Evolutionary conservation across 2,797 vertebrate genomes (phyloP), one percentile per base, ranked within the genome.

Genomic region (Acanthurus lineatus): DNA sequence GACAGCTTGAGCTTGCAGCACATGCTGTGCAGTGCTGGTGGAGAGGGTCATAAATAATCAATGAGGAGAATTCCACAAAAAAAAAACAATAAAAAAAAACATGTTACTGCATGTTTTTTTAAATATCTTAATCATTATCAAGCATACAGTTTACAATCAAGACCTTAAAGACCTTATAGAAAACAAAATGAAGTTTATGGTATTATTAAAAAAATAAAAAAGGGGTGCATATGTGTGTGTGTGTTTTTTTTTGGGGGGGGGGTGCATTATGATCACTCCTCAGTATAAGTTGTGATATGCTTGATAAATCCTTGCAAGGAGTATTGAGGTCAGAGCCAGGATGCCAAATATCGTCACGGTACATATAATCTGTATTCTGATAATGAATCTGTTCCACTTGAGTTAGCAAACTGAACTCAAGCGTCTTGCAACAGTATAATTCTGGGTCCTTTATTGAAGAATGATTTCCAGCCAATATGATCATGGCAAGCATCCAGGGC

Each of bases 401-500:
- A 82, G 15, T 14, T 51, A 38, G 19, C 20, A 5, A 22, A 64
- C 32, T 73, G 60, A 65, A 35, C 49, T 44, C 3, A 2, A 48
- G 32, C 47, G 53, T 70, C 71, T 76, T 56, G 12, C 65, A 51
- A 8, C 20, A 35, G 52, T 80, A 82, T 44, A 16, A 53, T 62
- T 65, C 57, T 76, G 20, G 20, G 19, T 58, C 49, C 25, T 70
- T 71, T 69, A 73, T 54, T 32, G 70, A 53, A 11, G 5, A 35
- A 40, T 14, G 45, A 81, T 65, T 87, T 89, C 32, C 16, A 69
- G 63, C 71, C 73, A 85, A 58, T 69, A 56, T 71, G 67, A 85
- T 69, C 17, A 54, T 87, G 87, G 80, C 85, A 58, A n/a, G 9
- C 67, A 5, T 82, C 80, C 84, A 92, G 57, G 14, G 19, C 71